phyloP scores from a whole-genome alignment of 2,797 vertebrate species.

The Pelodytes ibericus region DNA sequence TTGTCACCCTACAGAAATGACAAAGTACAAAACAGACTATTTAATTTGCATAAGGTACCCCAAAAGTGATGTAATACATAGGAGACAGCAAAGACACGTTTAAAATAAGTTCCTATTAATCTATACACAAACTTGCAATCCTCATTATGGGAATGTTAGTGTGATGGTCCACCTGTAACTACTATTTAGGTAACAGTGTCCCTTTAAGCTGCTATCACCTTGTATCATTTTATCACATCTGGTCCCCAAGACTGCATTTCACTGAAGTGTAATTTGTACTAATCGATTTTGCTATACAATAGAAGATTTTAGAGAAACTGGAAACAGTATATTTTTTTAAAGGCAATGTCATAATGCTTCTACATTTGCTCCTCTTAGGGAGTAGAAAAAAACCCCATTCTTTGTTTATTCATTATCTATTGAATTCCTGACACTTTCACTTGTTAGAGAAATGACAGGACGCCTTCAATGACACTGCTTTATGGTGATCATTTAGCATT shows the following conservation, averaged over 20 bases:
- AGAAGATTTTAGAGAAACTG: slow-evolving; percentile 49
- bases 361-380: slow-evolving; percentile 27
- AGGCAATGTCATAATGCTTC: slow-evolving; percentile 32
- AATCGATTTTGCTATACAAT: slow-evolving; percentile 49
- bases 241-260: slow-evolving; percentile 21
- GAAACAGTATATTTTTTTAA: slow-evolving; percentile 35
- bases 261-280: slow-evolving; percentile 48
- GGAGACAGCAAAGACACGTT: background rate
- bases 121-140: too few relatives aligned
- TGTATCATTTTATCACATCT: slow-evolving; percentile 18
- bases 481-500: slow-evolving; percentile 54
- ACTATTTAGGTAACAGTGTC: background rate
- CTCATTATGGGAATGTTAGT: background rate
- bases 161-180: background rate
- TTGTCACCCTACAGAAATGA: too few relatives aligned
- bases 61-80: too few relatives aligned
- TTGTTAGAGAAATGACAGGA: slow-evolving; percentile 52
- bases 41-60: too few relatives aligned
- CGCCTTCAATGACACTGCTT: slow-evolving; percentile 50
- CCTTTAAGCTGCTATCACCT: background rate
- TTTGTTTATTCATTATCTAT: slow-evolving; percentile 55
- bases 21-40: too few relatives aligned
- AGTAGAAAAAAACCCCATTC: slow-evolving; percentile 9
- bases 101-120: too few relatives aligned
- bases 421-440: slow-evolving; percentile 52